Base-by-base conservation (phyloP, 2,113 vertebrate genomes). In the Heptranchias perlo region DNA sequence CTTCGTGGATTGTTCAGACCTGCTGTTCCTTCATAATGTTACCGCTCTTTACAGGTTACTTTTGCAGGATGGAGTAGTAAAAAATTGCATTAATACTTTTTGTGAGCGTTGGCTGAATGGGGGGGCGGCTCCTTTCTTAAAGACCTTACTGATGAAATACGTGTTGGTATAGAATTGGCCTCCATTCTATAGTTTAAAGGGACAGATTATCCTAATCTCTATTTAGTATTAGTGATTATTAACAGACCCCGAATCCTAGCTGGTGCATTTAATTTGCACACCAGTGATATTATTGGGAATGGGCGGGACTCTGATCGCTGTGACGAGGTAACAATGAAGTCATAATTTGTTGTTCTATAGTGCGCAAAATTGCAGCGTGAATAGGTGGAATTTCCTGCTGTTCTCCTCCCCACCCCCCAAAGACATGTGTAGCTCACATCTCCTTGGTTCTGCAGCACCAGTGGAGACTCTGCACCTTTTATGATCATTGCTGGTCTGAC, bases 241-340 rank as follows among this genome's bases (percentile, higher is more conserved):
- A 54, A n/a, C 25, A 58, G 28, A 58, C 0, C 28, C 4, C n/a
- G 87, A 61, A 28, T n/a, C 8, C 4, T 31, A 61, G 31, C 28
- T 58, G 58, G 4, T 92, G 54, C 58, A 87, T 92, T 61, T 58
- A 92, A 35, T 92, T 92, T 92, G 89, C 89, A n/a, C 58, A 49
- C 86, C 25, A 31, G 47, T 54, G 25, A 14, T 89, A 13, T 14
- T 89, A 54, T 61, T 35, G 14, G 28, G 35, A 1, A 35, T 92
- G 89, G 35, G 35, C 18, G 89, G 89, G 14, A 78, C 31, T 18
- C 89, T 92, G 31, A 31, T 52, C 31, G 47, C 35, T 92, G 13
- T 61, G 31, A 35, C 52, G n/a, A 31, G 35, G 16, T 92, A 92
- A 31, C 3, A 25, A 14, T 58, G 52, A 54, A 31, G 31, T 91